phyloP scores from a whole-genome alignment of 2,113 vertebrate genomes.

The Casuarius casuarius region DNA sequence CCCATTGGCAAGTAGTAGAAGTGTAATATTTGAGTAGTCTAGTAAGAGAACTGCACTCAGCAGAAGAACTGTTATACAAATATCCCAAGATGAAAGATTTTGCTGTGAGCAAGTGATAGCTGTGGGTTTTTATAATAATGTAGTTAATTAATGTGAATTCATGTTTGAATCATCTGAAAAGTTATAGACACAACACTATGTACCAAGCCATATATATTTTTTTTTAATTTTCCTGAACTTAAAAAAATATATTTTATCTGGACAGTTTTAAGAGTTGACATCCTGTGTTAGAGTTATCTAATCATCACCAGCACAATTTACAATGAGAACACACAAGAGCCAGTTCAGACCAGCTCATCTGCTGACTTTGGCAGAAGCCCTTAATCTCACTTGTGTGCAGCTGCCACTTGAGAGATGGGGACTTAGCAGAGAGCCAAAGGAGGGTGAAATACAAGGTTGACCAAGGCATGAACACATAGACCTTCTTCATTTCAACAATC shows the following conservation, averaged over 20 bases:
- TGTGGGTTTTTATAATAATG: slow-evolving; percentile 52
- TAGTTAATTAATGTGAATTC: slow-evolving; percentile 72
- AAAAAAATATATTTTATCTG: slow-evolving; percentile 93
- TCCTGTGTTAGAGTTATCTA: slow-evolving; percentile 99
- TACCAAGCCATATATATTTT: slow-evolving; percentile 76
- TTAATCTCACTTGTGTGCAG: slow-evolving; percentile 82
- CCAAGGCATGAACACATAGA: slow-evolving; percentile 76
- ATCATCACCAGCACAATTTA: slow-evolving; percentile 99
- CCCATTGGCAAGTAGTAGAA: slow-evolving; percentile 57
- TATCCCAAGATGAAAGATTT: slow-evolving; percentile 13
- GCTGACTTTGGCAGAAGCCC: slow-evolving; percentile 93
- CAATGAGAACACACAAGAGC: slow-evolving; percentile 97
- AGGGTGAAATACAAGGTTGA: slow-evolving; percentile 80
- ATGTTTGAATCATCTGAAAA: slow-evolving; percentile 74
- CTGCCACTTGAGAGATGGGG: slow-evolving; percentile 90
- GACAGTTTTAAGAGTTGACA: slow-evolving; percentile 98
- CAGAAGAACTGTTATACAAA: not conserved
- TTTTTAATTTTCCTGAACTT: slow-evolving; percentile 84
- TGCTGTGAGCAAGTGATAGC: slow-evolving; percentile 17
- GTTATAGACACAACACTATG: slow-evolving; percentile 75
- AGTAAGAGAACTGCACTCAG: slow-evolving; percentile 40
- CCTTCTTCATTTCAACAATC: slow-evolving; percentile 82
- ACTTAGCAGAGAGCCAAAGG: slow-evolving; percentile 82
- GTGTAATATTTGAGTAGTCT: not conserved
- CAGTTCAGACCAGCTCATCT: slow-evolving; percentile 97